Base-by-base conservation (phyloP, 1,140 invertebrate genomes). In the Pogonomyrmex californicus region DNA sequence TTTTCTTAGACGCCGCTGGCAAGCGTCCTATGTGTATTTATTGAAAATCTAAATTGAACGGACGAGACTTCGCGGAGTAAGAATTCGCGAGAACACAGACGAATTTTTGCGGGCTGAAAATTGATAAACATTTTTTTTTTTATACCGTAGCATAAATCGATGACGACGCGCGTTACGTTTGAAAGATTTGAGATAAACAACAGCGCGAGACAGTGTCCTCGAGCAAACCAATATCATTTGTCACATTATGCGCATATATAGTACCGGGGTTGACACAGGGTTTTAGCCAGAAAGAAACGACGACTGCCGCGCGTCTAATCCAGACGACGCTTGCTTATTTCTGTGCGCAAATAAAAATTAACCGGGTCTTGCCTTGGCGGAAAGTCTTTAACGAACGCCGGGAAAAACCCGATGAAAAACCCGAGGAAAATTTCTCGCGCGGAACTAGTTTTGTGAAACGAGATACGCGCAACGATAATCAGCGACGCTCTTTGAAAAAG, bases 401-500 rank as follows among this genome's bases (percentile, higher is more conserved):
- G 49, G 33, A 66, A n/a, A n/a, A n/a, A 23, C n/a, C 36, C 12
- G 36, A 54, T 23, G 68, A 49, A 60, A 73, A 73, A 62, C 56
- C 44, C 33, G 54, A 82, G 79, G 14, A 54, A 47, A 83, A 60
- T 83, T 75, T 60, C 54, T 49, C 68, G 68, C 49, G 54, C 17
- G 54, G 49, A 83, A 75, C n/a, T 12, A 83, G 79, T 73, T 83
- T 60, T 47, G 68, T 60, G 41, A 83, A 83, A 83, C 70, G 41
- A 83, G 68, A 75, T 83, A 75, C 54, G 56, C 66, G 79, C 41
- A 38, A 23, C 56, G 68, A 83, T 81, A 81, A 83, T 83, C 79
- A 83, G n/a, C 41, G 68, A 49, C 54, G 79, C 41, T 82, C 79
- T 49, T 83, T 60, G 41, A 83, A 62, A 82, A 60, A 60, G 66